Evolutionary conservation across 1,140 invertebrate genomes (phyloP), one percentile per base, ranked within the genome.

Genomic region (Arctopsyche grandis): DNA sequence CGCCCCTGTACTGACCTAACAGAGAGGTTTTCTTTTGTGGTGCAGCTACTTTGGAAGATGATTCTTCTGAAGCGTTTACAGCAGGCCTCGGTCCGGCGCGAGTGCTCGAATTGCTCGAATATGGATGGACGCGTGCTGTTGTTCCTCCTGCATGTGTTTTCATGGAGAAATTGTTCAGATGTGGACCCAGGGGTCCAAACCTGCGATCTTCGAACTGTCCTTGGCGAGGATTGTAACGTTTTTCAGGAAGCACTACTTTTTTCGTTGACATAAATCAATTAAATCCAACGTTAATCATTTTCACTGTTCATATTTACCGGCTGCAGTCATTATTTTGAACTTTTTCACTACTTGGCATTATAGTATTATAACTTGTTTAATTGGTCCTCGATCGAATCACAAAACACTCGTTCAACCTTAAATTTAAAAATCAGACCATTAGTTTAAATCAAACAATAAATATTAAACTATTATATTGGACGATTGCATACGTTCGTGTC

Each of bases 61-160:
- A n/a, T 56, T 52, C 58, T 63, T 74, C 56, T 7, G 56, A 26
- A 56, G n/a, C 44, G 12, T 44, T 71, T 7, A 7, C 7, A 4
- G 29, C 29, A 38, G 29, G 24, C 38, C 38, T 71, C 26, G 56
- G 52, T 63, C 22, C 74, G 46, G 69, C n/a, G 44, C 44, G 69
- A 44, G 44, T 52, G 29, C 29, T 38, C 29, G n/a, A n/a, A 48
- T 71, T 71, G 12, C 19, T 75, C 19, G 74, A 63, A 66, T 76
- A 76, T n/a, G 74, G 74, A 5, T 76, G 74, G 24, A 76, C 29
- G 12, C 74, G 46, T 7, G 74, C 74, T 38, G 74, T 76, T 10
- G 74, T 76, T 63, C 74, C 74, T 44, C 19, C 52, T 29, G 46
- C 12, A 44, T 76, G 74, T 63, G 74, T 76, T 76, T 76, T 76